Base-by-base conservation (phyloP, 2,888 invertebrate genomes). In the Tiliacea citrago region DNA sequence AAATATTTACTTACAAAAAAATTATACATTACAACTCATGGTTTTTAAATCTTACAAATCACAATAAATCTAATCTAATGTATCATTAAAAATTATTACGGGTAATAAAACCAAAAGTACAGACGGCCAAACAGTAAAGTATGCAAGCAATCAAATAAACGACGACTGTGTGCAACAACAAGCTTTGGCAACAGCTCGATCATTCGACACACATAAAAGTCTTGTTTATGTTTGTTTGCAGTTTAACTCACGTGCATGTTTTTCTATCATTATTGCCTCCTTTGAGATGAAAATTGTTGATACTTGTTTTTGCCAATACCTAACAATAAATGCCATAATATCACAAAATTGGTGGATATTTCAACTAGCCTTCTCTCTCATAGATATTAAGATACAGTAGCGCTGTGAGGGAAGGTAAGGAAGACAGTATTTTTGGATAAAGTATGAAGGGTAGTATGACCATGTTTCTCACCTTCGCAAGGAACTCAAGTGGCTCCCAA, bases 91-190 rank as follows among this genome's bases (percentile, higher is more conserved):
- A 61, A 60, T 2, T 45, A 60, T n/a, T 53, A 39, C 2, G 47
- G 45, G 45, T 39, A 58, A 39, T 78, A 47, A 77, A 66, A 75
- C 24, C 18, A 24, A 76, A 68, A 42, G 70, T 78, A 76, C 53
- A 55, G 12, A n/a, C 29, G 21, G 29, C 9, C 55, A 79, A 79
- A 61, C 18, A 70, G 39, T 49, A 61, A 24, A n/a, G 18, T 78
- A 3, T 60, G n/a, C 47, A 49, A 29, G 60, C 18, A 47, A 55
- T 61, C 18, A 53, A 49, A 1, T 39, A 18, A 39, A 13, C 8
- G 13, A 42, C 12, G 39, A 45, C n/a, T n/a, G 29, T 13, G 1
- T 35, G 77, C 75, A 42, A 58, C 21, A 75, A 29, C 39, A 39
- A 45, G 49, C 6, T 66, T 76, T 66, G 18, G 13, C 13, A 76